Conservation (phyloP, 2,113 vertebrate genomes). For the Natator depressus region DNA sequence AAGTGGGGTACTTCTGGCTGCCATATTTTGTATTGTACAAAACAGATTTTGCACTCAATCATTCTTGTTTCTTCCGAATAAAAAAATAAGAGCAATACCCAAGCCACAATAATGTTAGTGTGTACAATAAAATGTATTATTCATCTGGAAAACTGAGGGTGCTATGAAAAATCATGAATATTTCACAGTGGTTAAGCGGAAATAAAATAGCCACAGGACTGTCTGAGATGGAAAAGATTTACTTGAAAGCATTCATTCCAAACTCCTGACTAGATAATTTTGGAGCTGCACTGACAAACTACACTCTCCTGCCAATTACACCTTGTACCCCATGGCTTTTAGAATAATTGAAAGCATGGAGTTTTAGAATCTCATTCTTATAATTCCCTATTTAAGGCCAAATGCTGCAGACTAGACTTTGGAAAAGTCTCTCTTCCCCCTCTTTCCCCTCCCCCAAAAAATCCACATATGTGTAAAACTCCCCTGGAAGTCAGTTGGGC, state of each 20-base stretch:
- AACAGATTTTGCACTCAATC: constrained; percentile 69
- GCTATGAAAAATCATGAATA: constrained; percentile 51
- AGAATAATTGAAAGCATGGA: constrained; percentile 72
- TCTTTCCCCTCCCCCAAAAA: background rate
- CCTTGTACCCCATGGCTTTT: constrained; percentile 62
- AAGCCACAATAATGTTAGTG: constrained; percentile 46
- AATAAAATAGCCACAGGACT: constrained; percentile 48
- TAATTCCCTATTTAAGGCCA: constrained; percentile 53
- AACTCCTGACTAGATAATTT: constrained; percentile 74
- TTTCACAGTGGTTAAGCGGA: constrained; percentile 22
- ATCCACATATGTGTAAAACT: background rate
- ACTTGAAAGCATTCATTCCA: constrained; percentile 64
- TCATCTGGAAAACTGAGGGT: constrained; percentile 68
- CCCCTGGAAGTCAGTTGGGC: background rate
- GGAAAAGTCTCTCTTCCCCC: background rate
- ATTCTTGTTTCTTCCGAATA: constrained; percentile 64
- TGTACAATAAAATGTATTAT: constrained; percentile 75
- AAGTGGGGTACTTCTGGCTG: constrained; percentile 68
- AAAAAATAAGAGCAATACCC: constrained; percentile 34
- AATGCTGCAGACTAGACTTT: background rate
- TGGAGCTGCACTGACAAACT: constrained; percentile 65
- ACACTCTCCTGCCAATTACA: constrained; percentile 70
- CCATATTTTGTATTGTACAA: constrained; percentile 60
- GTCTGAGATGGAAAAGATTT: constrained; percentile 15
- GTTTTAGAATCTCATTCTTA: constrained; percentile 61